These are phyloP conservation scores for Apostichopus japonicus DNA, from an alignment of 35 echinoderm and acorn worm genomes.

Conservation along the genomic window DNA sequence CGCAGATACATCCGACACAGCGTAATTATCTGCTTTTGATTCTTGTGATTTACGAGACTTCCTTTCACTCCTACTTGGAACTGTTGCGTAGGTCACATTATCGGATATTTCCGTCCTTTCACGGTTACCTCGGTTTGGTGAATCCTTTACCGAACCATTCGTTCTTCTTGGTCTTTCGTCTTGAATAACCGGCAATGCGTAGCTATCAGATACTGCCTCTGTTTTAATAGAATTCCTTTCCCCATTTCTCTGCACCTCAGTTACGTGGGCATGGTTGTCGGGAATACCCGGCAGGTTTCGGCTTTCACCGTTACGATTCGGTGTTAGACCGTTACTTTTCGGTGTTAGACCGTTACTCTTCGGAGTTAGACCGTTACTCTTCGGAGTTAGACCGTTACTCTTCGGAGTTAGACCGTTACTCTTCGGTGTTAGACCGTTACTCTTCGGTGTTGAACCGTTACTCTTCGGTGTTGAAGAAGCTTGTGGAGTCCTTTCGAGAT, in stretches of 20 bases:
- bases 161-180: not conserved
- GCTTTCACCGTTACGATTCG: not conserved
- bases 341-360: too few relatives aligned
- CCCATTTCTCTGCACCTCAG: not conserved
- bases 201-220: not conserved
- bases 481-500: too few relatives aligned
- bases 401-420: too few relatives aligned
- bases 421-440: too few relatives aligned
- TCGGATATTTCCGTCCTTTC: not conserved
- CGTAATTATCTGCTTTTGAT: not conserved
- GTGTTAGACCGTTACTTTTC: too few relatives aligned
- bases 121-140: not conserved
- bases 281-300: not conserved
- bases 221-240: not conserved
- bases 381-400: too few relatives aligned
- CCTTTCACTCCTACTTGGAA: not conserved
- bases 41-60: not conserved
- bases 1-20: not conserved
- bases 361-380: too few relatives aligned
- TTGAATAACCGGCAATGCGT: not conserved
- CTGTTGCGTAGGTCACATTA: not conserved
- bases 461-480: too few relatives aligned
- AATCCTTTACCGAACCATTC: not conserved
- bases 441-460: too few relatives aligned
- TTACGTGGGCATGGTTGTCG: too few relatives aligned